Evolutionary conservation across 1,140 invertebrate species (phyloP), one percentile per base, ranked within the genome.

Genomic region (Cardiocondyla obscurior): DNA sequence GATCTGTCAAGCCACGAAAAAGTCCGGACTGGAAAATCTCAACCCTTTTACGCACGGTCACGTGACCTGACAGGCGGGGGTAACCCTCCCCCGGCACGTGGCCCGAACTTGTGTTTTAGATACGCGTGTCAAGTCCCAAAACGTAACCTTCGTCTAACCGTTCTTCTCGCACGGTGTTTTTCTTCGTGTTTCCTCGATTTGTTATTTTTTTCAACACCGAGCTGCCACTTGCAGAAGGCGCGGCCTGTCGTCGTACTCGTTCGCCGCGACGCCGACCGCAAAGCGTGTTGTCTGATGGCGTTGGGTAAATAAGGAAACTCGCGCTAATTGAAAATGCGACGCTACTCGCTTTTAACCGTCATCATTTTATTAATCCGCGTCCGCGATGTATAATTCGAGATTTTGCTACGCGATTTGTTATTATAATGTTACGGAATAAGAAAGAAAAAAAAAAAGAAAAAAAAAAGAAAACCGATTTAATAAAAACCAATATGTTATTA

Each of bases 61-160:
- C 94, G 94, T 94, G 93, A 93, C 92, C 82, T 90, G 91, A 91
- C 92, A 92, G 90, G 76, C 81, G 88, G 89, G 89, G 86, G 85
- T 89, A 91, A 85, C 81, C 83, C 62, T 88, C 86, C 81, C 83
- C 62, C 89, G 92, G 83, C 93, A 94, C 93, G 93, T 94, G 93
- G 93, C 92, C 90, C 90, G 83, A 82, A 77, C 74, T 88, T 88
- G 90, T 91, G 91, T 92, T 94, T 93, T 92, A 92, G 91, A 92
- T 94, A 93, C 93, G 92, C 93, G 92, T 94, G 93, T 94, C 94
- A 94, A 94, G 93, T 92, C 93, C 92, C 91, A 85, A 90, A 92
- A 91, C 91, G 92, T 88, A 91, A 86, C 82, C 85, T 77, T 87
- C 86, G 65, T 84, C 77, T 65, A 44, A 79, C 60, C 28, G 65